A percentile compares a stretch with the other conserved stretches of the same genome.
These are phyloP conservation scores for Lepidocyrtoides sp. DNA, from an alignment of 2,888 invertebrate species.

Conservation along the genomic window DNA sequence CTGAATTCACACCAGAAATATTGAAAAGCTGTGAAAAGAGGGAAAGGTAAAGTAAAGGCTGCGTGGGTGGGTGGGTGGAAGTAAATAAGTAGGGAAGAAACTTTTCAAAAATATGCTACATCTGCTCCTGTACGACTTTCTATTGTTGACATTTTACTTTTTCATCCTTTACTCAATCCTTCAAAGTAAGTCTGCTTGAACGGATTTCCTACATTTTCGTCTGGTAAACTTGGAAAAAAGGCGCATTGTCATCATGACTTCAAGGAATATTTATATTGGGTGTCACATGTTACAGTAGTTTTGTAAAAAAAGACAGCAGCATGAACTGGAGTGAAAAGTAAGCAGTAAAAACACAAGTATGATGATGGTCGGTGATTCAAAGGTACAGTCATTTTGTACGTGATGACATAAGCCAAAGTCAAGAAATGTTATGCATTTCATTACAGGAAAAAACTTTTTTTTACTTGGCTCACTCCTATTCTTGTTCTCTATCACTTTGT, in stretches of 20 bases:
- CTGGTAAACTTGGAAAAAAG: not conserved
- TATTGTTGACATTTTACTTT: conserved; percentile 49
- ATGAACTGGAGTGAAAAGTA: not conserved
- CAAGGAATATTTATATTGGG: conserved; percentile 66
- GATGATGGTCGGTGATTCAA: conserved; percentile 1
- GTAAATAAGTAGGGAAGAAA: not conserved
- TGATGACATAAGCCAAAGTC: conserved; percentile 59
- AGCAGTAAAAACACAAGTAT: not conserved
- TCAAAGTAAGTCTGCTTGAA: not conserved
- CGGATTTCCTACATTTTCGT: not conserved
- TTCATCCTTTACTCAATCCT: not conserved
- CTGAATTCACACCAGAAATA: not conserved
- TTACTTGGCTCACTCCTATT: conserved; percentile 35
- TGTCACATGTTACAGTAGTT: conserved; percentile 24
- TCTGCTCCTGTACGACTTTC: not conserved
- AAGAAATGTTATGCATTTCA: conserved; percentile 71
- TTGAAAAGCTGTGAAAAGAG: conserved; percentile 1
- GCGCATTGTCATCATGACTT: conserved; percentile 18
- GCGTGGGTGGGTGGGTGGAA: not conserved
- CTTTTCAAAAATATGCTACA: not conserved
- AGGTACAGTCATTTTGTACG: conserved; percentile 13
- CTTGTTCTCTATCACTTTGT: not conserved
- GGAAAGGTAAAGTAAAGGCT: not conserved
- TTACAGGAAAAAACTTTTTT: conserved; percentile 54
- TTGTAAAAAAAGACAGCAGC: not conserved